Percentiles rank a stretch among this genome's conserved stretches.
These are phyloP conservation scores for Trichechus manatus DNA, from an alignment of 2,113 vertebrate species.

Conservation along the genomic window DNA sequence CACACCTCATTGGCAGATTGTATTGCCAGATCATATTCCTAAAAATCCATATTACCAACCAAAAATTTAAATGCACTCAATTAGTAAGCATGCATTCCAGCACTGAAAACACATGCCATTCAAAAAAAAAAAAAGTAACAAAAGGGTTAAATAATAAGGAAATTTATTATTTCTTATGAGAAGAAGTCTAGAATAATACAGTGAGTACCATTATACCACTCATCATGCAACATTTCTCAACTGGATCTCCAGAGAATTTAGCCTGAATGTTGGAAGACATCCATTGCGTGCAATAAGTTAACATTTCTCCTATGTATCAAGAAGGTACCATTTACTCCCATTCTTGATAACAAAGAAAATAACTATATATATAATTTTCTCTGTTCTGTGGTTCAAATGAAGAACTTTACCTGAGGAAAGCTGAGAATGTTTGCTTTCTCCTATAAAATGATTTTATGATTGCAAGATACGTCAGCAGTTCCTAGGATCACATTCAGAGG, in stretches of 20 bases:
- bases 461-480: background rate
- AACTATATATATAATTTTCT: slow-evolving; percentile 17
- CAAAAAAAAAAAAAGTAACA: too few species aligned
- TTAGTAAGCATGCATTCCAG: too few species aligned
- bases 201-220: slow-evolving; percentile 10
- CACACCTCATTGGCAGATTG: too few species aligned
- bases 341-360: slow-evolving; percentile 44
- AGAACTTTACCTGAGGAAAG: background rate
- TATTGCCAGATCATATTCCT: too few species aligned
- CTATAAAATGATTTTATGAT: background rate
- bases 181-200: slow-evolving; percentile 48
- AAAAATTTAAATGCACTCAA: too few species aligned
- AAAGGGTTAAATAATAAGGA: slow-evolving; percentile 57
- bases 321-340: background rate
- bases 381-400: background rate
- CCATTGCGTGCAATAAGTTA: background rate
- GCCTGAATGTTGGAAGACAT: background rate
- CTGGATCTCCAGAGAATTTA: background rate
- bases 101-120: too few species aligned
- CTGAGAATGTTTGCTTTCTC: background rate
- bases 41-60: too few species aligned
- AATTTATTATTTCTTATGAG: slow-evolving; percentile 54
- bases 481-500: background rate
- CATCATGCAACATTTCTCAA: background rate
- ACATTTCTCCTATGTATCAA: background rate